phyloP scores from a whole-genome alignment of 2,888 invertebrate species.

The Dinocampus coccinellae region DNA sequence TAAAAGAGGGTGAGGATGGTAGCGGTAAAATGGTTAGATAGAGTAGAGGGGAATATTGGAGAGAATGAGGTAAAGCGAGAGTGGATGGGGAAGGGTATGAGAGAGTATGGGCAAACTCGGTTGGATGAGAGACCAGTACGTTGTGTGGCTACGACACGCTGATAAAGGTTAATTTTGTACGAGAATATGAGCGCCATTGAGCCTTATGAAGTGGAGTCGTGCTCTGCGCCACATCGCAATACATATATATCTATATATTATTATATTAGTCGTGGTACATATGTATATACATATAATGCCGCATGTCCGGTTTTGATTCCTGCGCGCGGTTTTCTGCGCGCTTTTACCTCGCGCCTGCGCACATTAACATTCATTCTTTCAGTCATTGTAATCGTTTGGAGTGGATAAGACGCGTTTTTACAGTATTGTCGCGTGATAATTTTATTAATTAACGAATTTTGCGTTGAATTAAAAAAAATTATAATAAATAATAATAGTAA shows the following conservation, averaged over 20 bases:
- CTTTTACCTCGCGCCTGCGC: constrained; percentile 30
- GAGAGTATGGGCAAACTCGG: constrained; percentile 20
- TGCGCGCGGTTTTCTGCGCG: constrained; percentile 54
- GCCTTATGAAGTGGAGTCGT: constrained; percentile 49
- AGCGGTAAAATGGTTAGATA: background rate
- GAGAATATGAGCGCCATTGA: constrained; percentile 61
- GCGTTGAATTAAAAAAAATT: background rate
- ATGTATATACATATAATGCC: constrained; percentile 7
- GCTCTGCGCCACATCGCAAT: background rate
- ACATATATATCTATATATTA: constrained; percentile 7
- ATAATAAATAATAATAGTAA: too few species aligned
- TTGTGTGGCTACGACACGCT: constrained; percentile 53
- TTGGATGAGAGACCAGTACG: constrained; percentile 24
- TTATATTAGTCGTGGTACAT: constrained; percentile 28
- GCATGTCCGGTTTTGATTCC: constrained; percentile 59
- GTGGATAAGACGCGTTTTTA: constrained; percentile 15
- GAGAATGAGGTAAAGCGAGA: background rate
- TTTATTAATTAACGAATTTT: background rate
- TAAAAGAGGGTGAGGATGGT: constrained; percentile 37
- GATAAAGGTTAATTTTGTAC: constrained; percentile 71
- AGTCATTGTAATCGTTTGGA: constrained; percentile 13
- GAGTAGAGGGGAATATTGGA: background rate
- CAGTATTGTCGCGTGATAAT: background rate
- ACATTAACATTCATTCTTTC: constrained; percentile 11
- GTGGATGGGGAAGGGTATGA: background rate